A percentile compares a stretch with the other conserved stretches of the same genome.
Conservation (phyloP, 2,113 vertebrate genomes). For the Poeciliopsis occidentalis region DNA sequence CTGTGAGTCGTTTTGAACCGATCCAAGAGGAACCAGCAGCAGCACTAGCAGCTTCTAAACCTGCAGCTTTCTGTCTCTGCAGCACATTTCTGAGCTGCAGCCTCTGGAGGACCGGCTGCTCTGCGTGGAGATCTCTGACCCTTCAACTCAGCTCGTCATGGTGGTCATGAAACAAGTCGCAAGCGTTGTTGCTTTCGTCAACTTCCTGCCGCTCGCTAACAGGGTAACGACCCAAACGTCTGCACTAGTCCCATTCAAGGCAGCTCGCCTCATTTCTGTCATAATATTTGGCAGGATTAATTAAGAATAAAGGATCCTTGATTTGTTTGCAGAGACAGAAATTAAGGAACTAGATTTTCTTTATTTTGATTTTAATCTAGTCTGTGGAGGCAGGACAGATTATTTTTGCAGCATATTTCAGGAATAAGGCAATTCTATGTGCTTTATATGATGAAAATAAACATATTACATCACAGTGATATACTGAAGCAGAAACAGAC, state of each 20-base stretch:
- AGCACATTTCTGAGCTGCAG: slow-evolving; percentile 4
- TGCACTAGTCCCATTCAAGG: background rate
- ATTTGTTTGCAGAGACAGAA: too few relatives aligned
- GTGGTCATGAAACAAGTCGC: slow-evolving; percentile 14
- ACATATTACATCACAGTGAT: too few relatives aligned
- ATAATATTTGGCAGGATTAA: background rate
- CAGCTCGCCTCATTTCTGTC: too few relatives aligned
- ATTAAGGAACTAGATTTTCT: too few relatives aligned
- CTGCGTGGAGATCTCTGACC: slow-evolving; percentile 12
- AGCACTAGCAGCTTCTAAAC: background rate
- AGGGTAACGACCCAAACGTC: slow-evolving; percentile 19
- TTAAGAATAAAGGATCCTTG: too few relatives aligned
- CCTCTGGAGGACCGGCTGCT: slow-evolving; percentile 34
- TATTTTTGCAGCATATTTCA: too few relatives aligned
- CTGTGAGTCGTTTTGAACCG: slow-evolving; percentile 19
- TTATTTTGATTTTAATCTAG: background rate
- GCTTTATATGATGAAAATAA: too few relatives aligned
- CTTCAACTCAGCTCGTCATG: background rate
- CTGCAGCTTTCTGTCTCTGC: background rate
- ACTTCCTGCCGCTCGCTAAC: slow-evolving; percentile 54
- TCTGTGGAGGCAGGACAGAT: too few relatives aligned
- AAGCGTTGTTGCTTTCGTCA: background rate
- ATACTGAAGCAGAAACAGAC: too few relatives aligned
- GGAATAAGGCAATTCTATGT: too few relatives aligned
- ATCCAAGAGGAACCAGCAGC: background rate